Percentiles rank a stretch among this genome's conserved stretches.
These are phyloP conservation scores for Incurvaria masculella DNA, from an alignment of 2,888 invertebrate species.

Conservation along the genomic window DNA sequence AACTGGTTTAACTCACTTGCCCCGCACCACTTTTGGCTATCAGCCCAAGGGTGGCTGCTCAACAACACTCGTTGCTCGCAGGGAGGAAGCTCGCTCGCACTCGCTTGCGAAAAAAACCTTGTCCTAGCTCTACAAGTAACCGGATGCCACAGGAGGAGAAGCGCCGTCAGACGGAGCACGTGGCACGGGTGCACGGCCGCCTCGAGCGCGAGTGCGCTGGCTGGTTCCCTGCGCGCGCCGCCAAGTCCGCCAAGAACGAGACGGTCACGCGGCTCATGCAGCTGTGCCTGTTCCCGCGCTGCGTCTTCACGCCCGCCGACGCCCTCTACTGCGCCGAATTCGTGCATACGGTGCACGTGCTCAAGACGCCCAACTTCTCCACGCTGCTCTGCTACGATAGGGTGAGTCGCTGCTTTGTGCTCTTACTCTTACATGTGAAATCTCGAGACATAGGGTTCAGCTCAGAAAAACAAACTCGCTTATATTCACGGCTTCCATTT, in stretches of 20 bases:
- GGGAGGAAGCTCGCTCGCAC: too few relatives aligned
- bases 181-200: constrained; percentile 76
- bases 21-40: too few relatives aligned
- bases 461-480: too few relatives aligned
- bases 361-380: constrained; percentile 96
- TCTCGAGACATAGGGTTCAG: too few relatives aligned
- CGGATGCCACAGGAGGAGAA: constrained; percentile 86
- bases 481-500: too few relatives aligned
- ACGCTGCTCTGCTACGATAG: constrained; percentile 96
- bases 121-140: too few relatives aligned
- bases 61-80: too few relatives aligned
- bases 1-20: too few relatives aligned
- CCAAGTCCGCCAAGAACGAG: constrained; percentile 91
- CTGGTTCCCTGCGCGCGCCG: constrained; percentile 84
- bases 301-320: constrained; percentile 94
- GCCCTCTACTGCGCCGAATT: constrained; percentile 97
- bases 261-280: constrained; percentile 96
- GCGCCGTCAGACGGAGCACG: constrained; percentile 91
- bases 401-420: constrained; percentile 70
- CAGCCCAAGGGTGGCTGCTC: too few relatives aligned
- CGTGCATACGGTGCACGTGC: constrained; percentile 90
- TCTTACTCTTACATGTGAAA: too few relatives aligned
- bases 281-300: constrained; percentile 94
- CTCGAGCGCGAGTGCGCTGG: constrained; percentile 73
- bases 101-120: too few relatives aligned